Evolutionary conservation across 2,888 invertebrate species (phyloP), one percentile per base, ranked within the genome.

Genomic region (Aspidiotus rigidus): DNA sequence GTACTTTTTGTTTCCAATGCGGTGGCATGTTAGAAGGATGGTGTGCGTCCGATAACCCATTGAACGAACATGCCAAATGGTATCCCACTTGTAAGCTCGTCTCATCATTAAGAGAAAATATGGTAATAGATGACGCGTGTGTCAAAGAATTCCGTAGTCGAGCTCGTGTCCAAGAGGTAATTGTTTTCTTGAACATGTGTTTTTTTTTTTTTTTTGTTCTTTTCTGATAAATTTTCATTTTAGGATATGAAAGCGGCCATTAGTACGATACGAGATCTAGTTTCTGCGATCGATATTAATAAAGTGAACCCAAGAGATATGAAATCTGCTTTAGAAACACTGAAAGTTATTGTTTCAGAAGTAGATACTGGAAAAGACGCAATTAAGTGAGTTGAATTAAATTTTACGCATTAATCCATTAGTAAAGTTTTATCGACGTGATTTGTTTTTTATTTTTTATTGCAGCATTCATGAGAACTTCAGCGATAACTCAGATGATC

Each of bases 1-100:
- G 49, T 49, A 49, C 49, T 49, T 49, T 13, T n/a, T 49, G 49
- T 49, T 49, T 49, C 49, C 49, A 49, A n/a, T 49, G 49, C 49
- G 49, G 49, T 49, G 49, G 49, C n/a, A 13, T 49, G 49, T n/a
- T 49, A 49, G 11, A 49, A 49, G 49, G 49, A 11, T 49, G 49
- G 49, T 13, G n/a, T 49, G n/a, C 11, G 11, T n/a, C 10, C n/a
- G 49, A 49, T n/a, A n/a, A 49, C 10, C 49, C 49, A n/a, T 49
- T 2, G 49, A 49, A 11, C n/a, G 49, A 49, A 49, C 49, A 49
- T n/a, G 49, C 6, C 11, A 11, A n/a, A 13, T 49, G 49, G 49
- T 49, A 49, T 49, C 49, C 49, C 11, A 49, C 1, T 49, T 49
- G 49, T 49, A 49, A 49, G n/a, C n/a, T 13, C n/a, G 49, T 49